A percentile compares a stretch with the other conserved stretches of the same genome.
Conservation (phyloP, 2,888 invertebrate genomes). For the Cephus pygmeus region DNA sequence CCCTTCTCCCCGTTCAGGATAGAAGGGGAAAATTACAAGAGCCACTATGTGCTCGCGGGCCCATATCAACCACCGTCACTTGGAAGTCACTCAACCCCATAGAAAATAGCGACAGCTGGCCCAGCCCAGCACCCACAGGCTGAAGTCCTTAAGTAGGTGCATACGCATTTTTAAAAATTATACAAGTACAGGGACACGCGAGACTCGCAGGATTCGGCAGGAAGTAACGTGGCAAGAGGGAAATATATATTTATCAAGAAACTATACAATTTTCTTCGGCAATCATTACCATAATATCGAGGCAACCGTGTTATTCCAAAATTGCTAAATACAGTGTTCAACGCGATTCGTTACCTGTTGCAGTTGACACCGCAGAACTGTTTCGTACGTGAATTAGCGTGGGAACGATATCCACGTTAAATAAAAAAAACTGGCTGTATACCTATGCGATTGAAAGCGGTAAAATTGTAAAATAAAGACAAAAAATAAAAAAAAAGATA, state of each 20-base stretch:
- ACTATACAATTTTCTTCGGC: neutral
- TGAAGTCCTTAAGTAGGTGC: neutral
- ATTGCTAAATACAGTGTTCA: neutral
- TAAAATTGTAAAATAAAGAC: neutral
- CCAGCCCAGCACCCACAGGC: neutral
- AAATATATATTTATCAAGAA: neutral
- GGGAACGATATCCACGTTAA: neutral
- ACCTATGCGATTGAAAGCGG: neutral
- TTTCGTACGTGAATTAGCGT: neutral
- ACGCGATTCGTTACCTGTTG: neutral
- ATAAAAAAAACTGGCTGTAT: neutral
- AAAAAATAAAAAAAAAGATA: too few species aligned
- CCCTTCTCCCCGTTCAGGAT: neutral
- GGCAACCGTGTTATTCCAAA: neutral
- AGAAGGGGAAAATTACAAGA: neutral
- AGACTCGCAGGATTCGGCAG: neutral
- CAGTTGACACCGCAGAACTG: neutral
- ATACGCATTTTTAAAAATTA: neutral
- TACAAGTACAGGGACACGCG: neutral
- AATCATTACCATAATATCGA: neutral
- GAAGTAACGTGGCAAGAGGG: neutral
- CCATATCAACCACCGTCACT: slow-evolving; percentile 8
- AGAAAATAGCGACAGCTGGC: neutral
- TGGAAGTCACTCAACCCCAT: slow-evolving; percentile 2
- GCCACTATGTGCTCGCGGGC: neutral